Evolutionary conservation across 2,797 vertebrate genomes (phyloP).

Genomic region (Hypotaenidia okinawae): DNA sequence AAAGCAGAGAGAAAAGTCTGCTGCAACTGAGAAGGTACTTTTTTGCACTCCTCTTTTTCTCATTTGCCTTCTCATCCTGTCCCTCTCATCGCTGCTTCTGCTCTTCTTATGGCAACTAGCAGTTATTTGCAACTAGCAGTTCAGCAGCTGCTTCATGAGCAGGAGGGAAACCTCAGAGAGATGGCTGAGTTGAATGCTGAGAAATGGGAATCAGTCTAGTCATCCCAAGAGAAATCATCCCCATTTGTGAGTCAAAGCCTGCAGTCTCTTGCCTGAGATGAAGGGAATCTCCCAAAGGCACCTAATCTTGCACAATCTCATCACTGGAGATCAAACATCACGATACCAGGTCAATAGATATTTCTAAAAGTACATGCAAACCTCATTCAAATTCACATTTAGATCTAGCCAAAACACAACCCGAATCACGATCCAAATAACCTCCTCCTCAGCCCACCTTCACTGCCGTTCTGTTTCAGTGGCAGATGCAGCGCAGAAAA

Average conservation of each 20-base stretch:
- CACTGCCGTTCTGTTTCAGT: slow-evolving; percentile 20
- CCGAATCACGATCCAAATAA: slow-evolving; percentile 49
- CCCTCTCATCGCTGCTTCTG: neutral
- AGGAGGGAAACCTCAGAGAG: slow-evolving; percentile 24
- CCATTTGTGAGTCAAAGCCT: slow-evolving; percentile 58
- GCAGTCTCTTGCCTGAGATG: slow-evolving; percentile 36
- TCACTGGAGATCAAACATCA: slow-evolving; percentile 42
- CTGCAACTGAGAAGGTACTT: neutral
- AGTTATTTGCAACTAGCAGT: slow-evolving; percentile 27
- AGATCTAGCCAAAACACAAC: slow-evolving; percentile 63
- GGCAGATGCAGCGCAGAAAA: slow-evolving; percentile 44
- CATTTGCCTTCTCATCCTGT: accelerated
- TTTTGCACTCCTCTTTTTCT: neutral
- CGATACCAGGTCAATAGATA: slow-evolving; percentile 32
- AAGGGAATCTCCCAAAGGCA: slow-evolving; percentile 62
- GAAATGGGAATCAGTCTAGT: slow-evolving; percentile 30
- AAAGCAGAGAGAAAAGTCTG: neutral
- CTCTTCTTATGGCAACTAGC: neutral
- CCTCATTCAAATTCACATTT: slow-evolving; percentile 38
- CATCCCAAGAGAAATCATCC: slow-evolving; percentile 51
- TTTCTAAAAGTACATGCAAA: slow-evolving; percentile 22
- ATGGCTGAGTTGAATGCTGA: slow-evolving; percentile 33
- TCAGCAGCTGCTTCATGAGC: slow-evolving; percentile 35
- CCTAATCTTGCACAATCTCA: slow-evolving; percentile 28
- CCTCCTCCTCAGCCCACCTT: slow-evolving; percentile 62